Evolutionary conservation across 1,140 invertebrate species (phyloP), one percentile per base, ranked within the genome.

Genomic region (Lineus longissimus): DNA sequence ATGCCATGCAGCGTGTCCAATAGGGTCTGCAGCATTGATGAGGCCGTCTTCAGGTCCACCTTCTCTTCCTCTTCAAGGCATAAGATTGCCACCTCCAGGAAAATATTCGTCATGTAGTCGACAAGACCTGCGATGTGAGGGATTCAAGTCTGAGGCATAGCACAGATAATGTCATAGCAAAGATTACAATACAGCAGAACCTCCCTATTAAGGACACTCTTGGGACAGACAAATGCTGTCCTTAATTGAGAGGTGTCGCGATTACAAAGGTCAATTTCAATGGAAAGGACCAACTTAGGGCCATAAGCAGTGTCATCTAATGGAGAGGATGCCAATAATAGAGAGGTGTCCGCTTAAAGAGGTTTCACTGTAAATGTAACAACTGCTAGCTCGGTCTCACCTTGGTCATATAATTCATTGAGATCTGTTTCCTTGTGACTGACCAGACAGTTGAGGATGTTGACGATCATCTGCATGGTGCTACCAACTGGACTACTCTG

Each of bases 351-450:
- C n/a, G n/a, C n/a, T n/a, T n/a, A n/a, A n/a, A n/a, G n/a, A n/a
- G n/a, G n/a, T n/a, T n/a, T n/a, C n/a, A n/a, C n/a, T n/a, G n/a
- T n/a, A n/a, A n/a, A n/a, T n/a, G n/a, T n/a, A n/a, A n/a, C n/a
- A n/a, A n/a, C n/a, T n/a, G n/a, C n/a, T n/a, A n/a, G 15, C 33
- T 7, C 15, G 33, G 33, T 51, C 56, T 62, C 64, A 81, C 79
- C 79, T 72, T 79, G 76, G 30, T 79, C 76, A 72, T 79, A 79
- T 17, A 81, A 60, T n/a, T 79, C 76, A 45, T 67, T 68, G 71
- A 81, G 73, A 51, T 79, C 72, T 11, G 79, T 78, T 36, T 81
- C 76, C 54, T 73, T 74, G 51, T 78, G 73, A 29, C 67, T 64
- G n/a, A 81, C 70, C 30, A 81, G 66, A 67, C 70, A 75, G 61